Conservation (phyloP, 2,888 invertebrate genomes). For the Carabus problematicus region DNA sequence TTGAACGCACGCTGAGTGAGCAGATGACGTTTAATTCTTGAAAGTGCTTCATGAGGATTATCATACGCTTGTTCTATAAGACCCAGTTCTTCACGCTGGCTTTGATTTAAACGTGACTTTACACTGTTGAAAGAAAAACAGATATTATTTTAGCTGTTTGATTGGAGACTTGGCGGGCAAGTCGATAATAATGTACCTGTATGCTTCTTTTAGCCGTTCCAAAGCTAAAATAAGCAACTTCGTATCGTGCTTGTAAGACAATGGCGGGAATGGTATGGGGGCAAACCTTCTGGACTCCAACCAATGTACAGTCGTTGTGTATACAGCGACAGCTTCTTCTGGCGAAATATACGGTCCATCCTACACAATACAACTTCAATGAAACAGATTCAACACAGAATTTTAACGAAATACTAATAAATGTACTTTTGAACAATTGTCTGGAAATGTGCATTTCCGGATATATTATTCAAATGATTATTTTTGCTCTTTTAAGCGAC, state of each 20-base stretch:
- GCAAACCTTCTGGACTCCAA: conserved; percentile 97
- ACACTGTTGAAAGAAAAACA: conserved; percentile 68
- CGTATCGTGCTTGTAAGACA: conserved; percentile 99
- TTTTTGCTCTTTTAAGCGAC: conserved; percentile 16
- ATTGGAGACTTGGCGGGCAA: conserved; percentile 3
- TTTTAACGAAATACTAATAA: conserved; percentile 31
- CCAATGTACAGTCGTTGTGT: conserved; percentile 99
- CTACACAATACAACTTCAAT: conserved; percentile 54
- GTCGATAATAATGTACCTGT: conserved; percentile 62
- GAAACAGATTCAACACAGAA: conserved; percentile 28
- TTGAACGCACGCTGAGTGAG: conserved; percentile 98
- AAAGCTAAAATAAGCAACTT: conserved; percentile 96
- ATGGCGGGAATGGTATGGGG: conserved; percentile 98
- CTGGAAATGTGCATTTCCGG: too few species aligned
- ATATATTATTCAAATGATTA: conserved; percentile 1
- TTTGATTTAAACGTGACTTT: conserved; percentile 96
- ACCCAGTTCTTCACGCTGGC: conserved; percentile 97
- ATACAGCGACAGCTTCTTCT: conserved; percentile 99
- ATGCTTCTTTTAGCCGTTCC: conserved; percentile 96
- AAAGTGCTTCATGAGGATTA: conserved; percentile 98
- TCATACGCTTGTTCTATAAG: conserved; percentile 99
- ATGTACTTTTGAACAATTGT: conserved; percentile 24
- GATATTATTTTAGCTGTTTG: conserved; percentile 24
- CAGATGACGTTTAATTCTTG: conserved; percentile 98
- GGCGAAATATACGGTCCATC: conserved; percentile 99